Evolutionary conservation across 2,888 invertebrate species (phyloP), one percentile per base, ranked within the genome.

Genomic region (Podabrus alpinus): DNA sequence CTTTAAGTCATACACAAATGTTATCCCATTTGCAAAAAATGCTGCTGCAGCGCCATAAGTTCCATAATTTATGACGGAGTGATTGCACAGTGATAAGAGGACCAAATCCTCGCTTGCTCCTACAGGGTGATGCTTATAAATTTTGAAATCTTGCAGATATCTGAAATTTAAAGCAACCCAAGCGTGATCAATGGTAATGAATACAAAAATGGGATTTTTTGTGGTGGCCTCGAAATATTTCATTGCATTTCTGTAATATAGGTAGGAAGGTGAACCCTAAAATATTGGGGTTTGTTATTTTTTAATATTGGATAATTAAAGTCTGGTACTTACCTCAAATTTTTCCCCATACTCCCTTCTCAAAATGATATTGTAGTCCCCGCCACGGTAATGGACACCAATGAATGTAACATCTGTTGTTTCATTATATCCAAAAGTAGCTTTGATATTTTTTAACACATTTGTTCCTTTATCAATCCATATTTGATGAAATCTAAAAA

Each of bases 31-130:
- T 24, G 66, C 59, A 66, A 71, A 66, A 0, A 71, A 9, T 1
- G 71, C 71, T n/a, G 71, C 10, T 24, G 71, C 59, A 9, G 59
- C 13, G 2, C n/a, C 59, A 11, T 67, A 71, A 13, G 71, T 71
- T 9, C 71, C 71, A 9, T 71, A 71, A 67, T 9, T 71, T n/a
- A 71, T 67, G 9, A 71, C 60, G 4, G 71, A 71, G 16, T 71
- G 71, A 16, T 71, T 71, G 13, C 71, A 71, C n/a, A 25, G 17
- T 16, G 71, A 67, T 60, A 71, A 60, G 3, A 21, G 1, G n/a
- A 25, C 60, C 11, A 71, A 71, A 15, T 71, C 60, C 9, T 16
- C 11, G 1, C n/a, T 9, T 25, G 15, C 21, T 13, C 10, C 10
- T 4, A 24, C 15, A 0, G 64, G 0, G 3, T 24, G 59, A 10